Base-by-base conservation (phyloP, 2,797 vertebrate species). In the Anabacerthia variegaticeps region DNA sequence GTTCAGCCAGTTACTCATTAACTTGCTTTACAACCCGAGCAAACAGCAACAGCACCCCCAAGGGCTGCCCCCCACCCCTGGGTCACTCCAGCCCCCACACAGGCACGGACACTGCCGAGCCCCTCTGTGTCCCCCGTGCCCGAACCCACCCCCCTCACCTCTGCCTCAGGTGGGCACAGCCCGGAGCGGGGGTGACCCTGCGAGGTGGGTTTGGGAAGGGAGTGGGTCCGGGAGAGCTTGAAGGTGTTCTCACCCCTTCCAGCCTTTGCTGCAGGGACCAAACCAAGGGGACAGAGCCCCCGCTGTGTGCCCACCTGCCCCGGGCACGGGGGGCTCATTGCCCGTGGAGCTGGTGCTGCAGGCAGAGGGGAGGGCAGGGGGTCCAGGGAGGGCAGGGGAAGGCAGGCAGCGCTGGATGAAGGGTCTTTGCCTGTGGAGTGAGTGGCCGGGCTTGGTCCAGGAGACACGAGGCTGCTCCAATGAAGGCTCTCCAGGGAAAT, bases 1-100 rank as follows among this genome's bases (percentile, higher is more conserved):
- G 2, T n/a, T 76, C 49, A 34, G 52, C 37, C 54, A 3, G 88
- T 95, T 90, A 94, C 49, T 86, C 74, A 92, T 92, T 96, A 82
- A 95, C 92, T 66, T 3, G 0, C 15, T 88, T 93, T 90, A 88
- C 34, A 94, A 77, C 55, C 79, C 43, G 32, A 51, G 34, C 85
- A 92, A 86, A 88, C 80, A 94, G 80, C 18, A 5, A 55, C 84
- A 12, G 80, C 86, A 4, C 19, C 26, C 36, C 44, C 18, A 27
- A 21, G n/a, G 43, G 16, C 62, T 65, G 62, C 6, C 41, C 61
- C 62, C 62, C 22, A 46, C 4, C 62, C 41, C 41, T 9, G 17
- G 8, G 7, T 48, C 55, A 36, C 34, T 26, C 11, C 71, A n/a
- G 7, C 30, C 43, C 46, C 27, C 32, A 17, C 17, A 41, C 26